Evolutionary conservation across 2,797 vertebrate species (phyloP).

Genomic region (Chanos chanos): DNA sequence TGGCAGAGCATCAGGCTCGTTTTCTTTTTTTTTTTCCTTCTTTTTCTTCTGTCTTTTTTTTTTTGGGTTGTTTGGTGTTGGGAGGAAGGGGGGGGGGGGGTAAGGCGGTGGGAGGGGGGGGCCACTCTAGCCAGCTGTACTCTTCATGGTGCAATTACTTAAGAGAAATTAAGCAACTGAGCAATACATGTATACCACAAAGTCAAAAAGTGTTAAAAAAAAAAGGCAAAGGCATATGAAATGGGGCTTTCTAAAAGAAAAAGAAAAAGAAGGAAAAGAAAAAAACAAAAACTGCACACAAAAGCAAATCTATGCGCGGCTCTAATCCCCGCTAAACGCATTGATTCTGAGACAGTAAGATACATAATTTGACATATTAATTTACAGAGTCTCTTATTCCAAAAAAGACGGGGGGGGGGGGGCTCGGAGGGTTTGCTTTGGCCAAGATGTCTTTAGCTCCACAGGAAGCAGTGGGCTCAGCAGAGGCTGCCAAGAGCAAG

Average conservation of each 20-base stretch:
- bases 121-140: constrained; percentile 52
- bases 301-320: constrained; percentile 53
- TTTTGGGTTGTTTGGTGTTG: no score
- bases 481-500: constrained; percentile 40
- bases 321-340: constrained; percentile 59
- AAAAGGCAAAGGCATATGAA: neutral
- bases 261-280: constrained; percentile 7
- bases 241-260: neutral
- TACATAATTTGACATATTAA: constrained; percentile 60
- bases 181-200: constrained; percentile 53
- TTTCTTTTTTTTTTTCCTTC: constrained; percentile 49
- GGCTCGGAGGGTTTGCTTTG: constrained; percentile 34
- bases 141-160: constrained; percentile 56
- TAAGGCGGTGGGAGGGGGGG: constrained; percentile 32
- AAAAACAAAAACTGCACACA: constrained; percentile 19
- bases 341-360: constrained; percentile 57
- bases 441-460: constrained; percentile 43
- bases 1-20: constrained; percentile 59
- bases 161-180: constrained; percentile 57
- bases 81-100: neutral
- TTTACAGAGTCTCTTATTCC: constrained; percentile 55
- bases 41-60: constrained; percentile 44
- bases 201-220: constrained; percentile 45
- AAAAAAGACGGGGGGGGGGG: constrained; percentile 37
- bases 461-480: constrained; percentile 43